Conservation (phyloP, 2,888 invertebrate genomes). For the Caenorhabditis zanzibari region DNA sequence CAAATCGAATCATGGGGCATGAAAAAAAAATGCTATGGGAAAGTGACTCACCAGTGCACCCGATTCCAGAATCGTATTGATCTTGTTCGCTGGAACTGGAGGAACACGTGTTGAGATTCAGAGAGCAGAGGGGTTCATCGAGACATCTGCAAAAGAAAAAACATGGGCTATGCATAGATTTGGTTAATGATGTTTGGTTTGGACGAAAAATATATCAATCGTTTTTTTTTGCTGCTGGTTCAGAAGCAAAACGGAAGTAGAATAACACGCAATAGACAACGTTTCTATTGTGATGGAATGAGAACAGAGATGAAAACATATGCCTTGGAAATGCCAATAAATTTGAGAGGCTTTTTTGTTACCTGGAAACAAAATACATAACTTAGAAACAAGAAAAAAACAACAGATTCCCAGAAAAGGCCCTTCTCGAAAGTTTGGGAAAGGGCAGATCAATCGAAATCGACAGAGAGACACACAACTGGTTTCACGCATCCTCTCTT, state of each 20-base stretch:
- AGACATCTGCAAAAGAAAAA: slow-evolving; percentile 62
- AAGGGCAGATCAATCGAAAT: slow-evolving; percentile 56
- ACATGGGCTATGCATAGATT: slow-evolving; percentile 50
- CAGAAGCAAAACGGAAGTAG: neutral
- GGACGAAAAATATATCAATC: neutral
- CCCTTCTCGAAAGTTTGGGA: neutral
- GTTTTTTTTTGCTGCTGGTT: neutral
- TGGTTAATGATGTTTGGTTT: slow-evolving; percentile 31
- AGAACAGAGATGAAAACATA: neutral
- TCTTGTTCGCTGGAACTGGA: slow-evolving; percentile 66
- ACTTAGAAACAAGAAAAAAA: neutral
- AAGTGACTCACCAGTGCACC: slow-evolving; percentile 58
- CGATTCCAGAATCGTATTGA: slow-evolving; percentile 64
- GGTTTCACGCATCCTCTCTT: slow-evolving; percentile 41
- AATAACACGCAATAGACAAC: neutral
- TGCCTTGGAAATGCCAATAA: neutral
- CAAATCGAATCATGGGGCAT: neutral
- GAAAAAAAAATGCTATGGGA: neutral
- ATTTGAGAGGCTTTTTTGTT: no score
- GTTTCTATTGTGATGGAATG: no score
- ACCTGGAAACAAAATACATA: no score
- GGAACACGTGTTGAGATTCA: slow-evolving; percentile 58
- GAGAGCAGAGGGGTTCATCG: slow-evolving; percentile 64
- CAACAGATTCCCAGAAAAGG: neutral
- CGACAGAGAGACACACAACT: slow-evolving; percentile 37